These are phyloP conservation scores for Diarsia rubi DNA, from an alignment of 2,888 invertebrate genomes.

Conservation along the genomic window DNA sequence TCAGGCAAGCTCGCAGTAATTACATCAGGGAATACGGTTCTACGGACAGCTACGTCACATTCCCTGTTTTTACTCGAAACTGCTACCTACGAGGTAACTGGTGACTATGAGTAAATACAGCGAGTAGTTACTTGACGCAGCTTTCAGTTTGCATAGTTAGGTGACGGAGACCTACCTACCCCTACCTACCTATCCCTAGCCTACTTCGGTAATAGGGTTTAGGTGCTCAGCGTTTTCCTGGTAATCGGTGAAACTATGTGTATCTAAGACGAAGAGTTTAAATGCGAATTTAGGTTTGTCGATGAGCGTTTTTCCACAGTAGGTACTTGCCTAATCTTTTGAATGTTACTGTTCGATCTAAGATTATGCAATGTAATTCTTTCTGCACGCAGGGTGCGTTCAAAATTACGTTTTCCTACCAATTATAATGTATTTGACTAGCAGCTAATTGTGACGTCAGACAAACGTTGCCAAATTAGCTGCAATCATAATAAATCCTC, in stretches of 20 bases:
- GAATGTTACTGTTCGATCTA: background rate
- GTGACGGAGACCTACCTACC: conserved; percentile 32
- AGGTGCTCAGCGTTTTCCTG: conserved; percentile 29
- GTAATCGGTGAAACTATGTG: conserved; percentile 21
- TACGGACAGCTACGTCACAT: conserved; percentile 69
- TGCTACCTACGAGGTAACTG: conserved; percentile 65
- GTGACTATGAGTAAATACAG: conserved; percentile 54
- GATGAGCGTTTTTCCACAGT: background rate
- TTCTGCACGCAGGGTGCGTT: background rate
- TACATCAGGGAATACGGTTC: conserved; percentile 88
- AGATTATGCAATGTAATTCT: background rate
- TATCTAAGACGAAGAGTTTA: conserved; percentile 26
- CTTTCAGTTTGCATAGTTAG: conserved; percentile 56
- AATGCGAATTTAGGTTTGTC: background rate
- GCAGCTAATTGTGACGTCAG: background rate
- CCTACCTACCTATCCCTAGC: no score
- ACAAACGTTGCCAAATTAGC: background rate
- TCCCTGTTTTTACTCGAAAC: conserved; percentile 79
- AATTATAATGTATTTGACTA: background rate
- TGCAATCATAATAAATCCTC: background rate
- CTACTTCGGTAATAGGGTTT: conserved; percentile 48
- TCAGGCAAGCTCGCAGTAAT: conserved; percentile 84
- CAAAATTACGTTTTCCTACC: background rate
- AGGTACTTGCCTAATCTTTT: background rate
- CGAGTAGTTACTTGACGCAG: conserved; percentile 48